phyloP scores from a whole-genome alignment of 2,113 vertebrate genomes.

The Eubucco bourcierii region DNA sequence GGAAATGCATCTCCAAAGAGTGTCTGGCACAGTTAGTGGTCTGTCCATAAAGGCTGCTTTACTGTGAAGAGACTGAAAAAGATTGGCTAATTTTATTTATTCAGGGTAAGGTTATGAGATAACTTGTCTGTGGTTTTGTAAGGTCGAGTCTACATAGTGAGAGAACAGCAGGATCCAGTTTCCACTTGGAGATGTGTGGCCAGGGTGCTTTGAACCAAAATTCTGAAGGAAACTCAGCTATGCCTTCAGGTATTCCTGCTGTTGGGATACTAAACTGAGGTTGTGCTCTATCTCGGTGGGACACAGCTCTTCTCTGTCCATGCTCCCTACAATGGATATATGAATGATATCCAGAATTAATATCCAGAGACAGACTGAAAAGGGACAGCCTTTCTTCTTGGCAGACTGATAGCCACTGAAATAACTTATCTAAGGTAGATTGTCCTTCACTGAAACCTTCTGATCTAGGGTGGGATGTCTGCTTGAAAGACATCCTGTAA shows the following conservation, averaged over 20 bases:
- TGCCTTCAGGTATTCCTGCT: background rate
- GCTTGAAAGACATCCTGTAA: background rate
- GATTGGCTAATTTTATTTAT: conserved; percentile 27
- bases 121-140: conserved; percentile 37
- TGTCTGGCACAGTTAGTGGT: background rate
- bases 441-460: background rate
- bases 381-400: background rate
- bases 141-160: background rate
- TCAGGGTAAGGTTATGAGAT: conserved; percentile 2
- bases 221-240: background rate
- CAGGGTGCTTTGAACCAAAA: background rate
- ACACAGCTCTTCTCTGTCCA: background rate
- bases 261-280: background rate
- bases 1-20: conserved; percentile 19
- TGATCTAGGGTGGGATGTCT: background rate
- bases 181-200: background rate
- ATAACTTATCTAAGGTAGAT: background rate
- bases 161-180: background rate
- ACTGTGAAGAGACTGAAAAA: background rate
- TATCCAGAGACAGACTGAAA: background rate
- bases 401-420: background rate
- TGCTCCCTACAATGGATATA: background rate
- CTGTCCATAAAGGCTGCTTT: conserved; percentile 1
- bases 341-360: background rate
- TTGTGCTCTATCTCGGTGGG: background rate